Evolutionary conservation across 2,113 vertebrate genomes (phyloP).

Genomic region (Petroica traversi): DNA sequence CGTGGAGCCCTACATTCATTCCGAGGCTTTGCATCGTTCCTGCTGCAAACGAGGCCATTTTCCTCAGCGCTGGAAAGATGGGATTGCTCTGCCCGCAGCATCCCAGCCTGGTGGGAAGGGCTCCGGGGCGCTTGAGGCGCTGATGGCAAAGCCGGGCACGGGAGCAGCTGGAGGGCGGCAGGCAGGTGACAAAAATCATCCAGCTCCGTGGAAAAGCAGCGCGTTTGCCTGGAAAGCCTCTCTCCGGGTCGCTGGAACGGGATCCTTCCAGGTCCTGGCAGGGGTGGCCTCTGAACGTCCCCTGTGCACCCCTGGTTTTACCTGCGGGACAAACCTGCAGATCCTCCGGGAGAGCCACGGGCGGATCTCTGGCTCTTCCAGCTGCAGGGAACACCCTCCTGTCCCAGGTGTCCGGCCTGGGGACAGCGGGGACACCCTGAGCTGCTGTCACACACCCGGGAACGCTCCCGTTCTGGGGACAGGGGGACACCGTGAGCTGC

Average conservation of each 20-base stretch:
- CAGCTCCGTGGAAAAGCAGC: neutral
- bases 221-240: neutral
- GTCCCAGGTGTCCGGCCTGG: too few species aligned
- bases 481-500: too few species aligned
- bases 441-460: neutral
- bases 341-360: rapidly evolving
- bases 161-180: neutral
- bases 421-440: neutral
- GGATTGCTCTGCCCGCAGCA: neutral
- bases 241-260: neutral
- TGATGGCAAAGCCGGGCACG: rapidly evolving
- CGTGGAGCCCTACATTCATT: neutral
- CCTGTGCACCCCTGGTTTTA: too few species aligned
- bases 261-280: rapidly evolving
- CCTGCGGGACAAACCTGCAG: neutral
- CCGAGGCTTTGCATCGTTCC: neutral
- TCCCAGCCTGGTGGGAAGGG: neutral
- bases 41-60: neutral
- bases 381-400: neutral
- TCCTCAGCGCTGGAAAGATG: neutral
- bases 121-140: neutral
- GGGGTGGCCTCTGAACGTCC: neutral
- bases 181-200: neutral
- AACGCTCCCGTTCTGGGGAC: too few species aligned
- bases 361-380: neutral